A percentile compares a stretch with the other conserved stretches of the same genome.
phyloP scores from a whole-genome alignment of 2,113 vertebrate species.

The Paramormyrops kingsleyae region DNA sequence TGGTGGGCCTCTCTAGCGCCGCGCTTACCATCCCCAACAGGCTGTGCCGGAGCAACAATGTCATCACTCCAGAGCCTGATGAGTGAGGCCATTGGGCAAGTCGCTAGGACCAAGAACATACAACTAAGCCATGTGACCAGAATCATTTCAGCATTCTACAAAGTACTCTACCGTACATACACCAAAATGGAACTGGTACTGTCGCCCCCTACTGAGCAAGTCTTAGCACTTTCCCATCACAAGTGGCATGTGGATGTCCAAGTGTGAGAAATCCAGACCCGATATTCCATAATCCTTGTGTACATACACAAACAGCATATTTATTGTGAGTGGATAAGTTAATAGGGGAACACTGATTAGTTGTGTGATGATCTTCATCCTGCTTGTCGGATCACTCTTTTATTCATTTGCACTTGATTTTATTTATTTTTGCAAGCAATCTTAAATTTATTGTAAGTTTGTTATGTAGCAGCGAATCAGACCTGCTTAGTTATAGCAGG shows the following conservation, averaged over 20 bases:
- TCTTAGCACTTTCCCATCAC: neutral
- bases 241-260: neutral
- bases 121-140: neutral
- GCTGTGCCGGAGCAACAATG: neutral
- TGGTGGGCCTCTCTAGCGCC: slow-evolving; percentile 23
- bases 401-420: neutral
- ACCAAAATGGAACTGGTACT: neutral
- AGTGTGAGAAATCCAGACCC: neutral
- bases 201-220: neutral
- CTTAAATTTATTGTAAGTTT: neutral
- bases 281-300: neutral
- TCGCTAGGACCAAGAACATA: neutral
- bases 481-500: neutral
- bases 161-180: neutral
- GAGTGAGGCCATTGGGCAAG: neutral
- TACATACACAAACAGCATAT: neutral
- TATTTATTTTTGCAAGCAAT: neutral
- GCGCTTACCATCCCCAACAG: slow-evolving; percentile 12
- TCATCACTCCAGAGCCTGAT: neutral
- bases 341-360: neutral
- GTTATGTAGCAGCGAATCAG: neutral
- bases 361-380: neutral
- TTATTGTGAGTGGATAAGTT: neutral
- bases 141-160: neutral
- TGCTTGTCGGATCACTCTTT: neutral